Evolutionary conservation across 2,888 invertebrate species (phyloP), one percentile per base, ranked within the genome.

Genomic region (Dolichomitus sp.): DNA sequence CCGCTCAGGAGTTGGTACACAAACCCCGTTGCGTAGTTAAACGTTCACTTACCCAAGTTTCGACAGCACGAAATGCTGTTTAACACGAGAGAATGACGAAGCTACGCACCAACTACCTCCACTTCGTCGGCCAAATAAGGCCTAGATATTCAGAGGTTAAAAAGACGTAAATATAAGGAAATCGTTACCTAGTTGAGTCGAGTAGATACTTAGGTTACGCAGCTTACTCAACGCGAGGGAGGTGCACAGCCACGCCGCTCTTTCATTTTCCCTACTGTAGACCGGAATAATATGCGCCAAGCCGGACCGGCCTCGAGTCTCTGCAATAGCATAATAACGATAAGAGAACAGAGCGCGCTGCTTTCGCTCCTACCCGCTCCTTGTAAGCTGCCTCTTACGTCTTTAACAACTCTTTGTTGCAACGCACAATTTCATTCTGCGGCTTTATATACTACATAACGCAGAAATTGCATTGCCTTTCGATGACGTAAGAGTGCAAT

Each of bases 361-460:
- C 61, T 61, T 61, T 61, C 61, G 61, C 61, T 40, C 11, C 37
- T 61, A 19, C 19, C 17, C 37, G 33, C 12, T n/a, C 0, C 4
- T 11, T 23, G 37, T 11, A 65, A 65, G 40, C 45, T 40, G 65
- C 42, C 42, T 37, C 54, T 66, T 59, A 52, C 61, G 37, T 65
- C 66, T 68, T 40, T 45, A 27, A 17, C 48, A 33, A 19, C 54
- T 66, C 73, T 54, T 78, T 82, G 74, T 77, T 66, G 14, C 48
- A 68, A 73, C 76, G 65, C 72, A 74, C 75, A 66, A 83, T 76
- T 77, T 76, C 17, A 23, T 3, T 52, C 30, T 50, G 12, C 48
- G 27, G 42, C 63, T 69, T 11, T 7, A 40, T 23, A 17, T 27
- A 23, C 27, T 12, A n/a, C 11, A 54, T 19, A 48, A 66, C 37